These are phyloP conservation scores for Grapholita molesta DNA, from an alignment of 1,140 invertebrate species.

Conservation along the genomic window DNA sequence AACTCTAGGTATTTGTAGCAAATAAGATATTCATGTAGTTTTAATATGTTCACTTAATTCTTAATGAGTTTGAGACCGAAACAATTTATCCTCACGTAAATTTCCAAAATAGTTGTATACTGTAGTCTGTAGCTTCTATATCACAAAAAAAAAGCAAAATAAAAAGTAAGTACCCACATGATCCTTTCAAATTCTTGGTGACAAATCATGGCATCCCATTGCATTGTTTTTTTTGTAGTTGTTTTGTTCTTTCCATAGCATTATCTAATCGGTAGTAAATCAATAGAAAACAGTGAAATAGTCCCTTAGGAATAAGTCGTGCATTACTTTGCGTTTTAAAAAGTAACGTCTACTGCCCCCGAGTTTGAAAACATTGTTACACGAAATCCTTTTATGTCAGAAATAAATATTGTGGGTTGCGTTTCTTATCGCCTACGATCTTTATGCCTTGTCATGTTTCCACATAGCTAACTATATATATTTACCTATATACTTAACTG, in stretches of 20 bases:
- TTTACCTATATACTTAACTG: no score
- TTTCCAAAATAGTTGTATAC: background rate
- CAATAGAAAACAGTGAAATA: background rate
- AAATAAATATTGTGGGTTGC: background rate
- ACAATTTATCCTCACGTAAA: background rate
- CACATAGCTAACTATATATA: no score
- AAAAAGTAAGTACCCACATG: no score
- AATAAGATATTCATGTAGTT: no score
- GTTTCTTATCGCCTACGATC: background rate
- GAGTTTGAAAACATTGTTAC: background rate
- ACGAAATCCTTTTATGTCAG: background rate
- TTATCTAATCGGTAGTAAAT: slow-evolving; percentile 17
- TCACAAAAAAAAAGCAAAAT: background rate
- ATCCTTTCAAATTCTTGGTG: slow-evolving; percentile 3
- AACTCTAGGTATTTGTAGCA: no score
- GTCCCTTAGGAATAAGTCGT: background rate
- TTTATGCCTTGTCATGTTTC: background rate
- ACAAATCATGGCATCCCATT: background rate
- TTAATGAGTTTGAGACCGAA: no score
- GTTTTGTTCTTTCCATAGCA: background rate
- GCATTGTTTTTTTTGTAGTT: slow-evolving; percentile 2
- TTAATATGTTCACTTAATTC: no score
- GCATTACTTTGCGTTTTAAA: slow-evolving; percentile 5
- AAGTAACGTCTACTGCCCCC: background rate
- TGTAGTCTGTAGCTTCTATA: background rate